A percentile compares a stretch with the other conserved stretches of the same genome.
Evolutionary conservation across 2,888 invertebrate genomes (phyloP).

Genomic region (Erannis defoliaria): DNA sequence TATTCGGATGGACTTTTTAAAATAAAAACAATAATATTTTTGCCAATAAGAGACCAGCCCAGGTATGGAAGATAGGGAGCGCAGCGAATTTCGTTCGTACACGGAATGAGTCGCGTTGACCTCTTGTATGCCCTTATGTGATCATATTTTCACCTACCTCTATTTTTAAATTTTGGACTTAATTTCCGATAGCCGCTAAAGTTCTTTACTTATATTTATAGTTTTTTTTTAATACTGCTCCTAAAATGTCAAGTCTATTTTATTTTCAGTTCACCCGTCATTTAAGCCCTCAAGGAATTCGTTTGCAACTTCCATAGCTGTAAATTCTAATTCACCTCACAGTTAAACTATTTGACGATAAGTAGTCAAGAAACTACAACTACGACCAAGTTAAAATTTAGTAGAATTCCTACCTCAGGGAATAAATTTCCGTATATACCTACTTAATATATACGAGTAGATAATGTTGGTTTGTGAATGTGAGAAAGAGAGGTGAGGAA

Average conservation of each 20-base stretch:
- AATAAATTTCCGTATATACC: not conserved
- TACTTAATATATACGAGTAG: no score
- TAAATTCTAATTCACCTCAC: not conserved
- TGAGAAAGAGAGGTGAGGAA: not conserved
- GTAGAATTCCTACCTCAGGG: not conserved
- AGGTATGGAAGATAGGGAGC: no score
- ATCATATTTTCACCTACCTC: no score
- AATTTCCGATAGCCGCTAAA: not conserved
- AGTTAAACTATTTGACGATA: not conserved
- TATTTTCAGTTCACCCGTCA: slow-evolving; percentile 19
- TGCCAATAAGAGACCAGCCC: no score
- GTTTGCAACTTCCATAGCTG: slow-evolving; percentile 8
- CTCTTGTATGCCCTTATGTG: no score
- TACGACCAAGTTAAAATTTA: not conserved
- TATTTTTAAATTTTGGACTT: no score
- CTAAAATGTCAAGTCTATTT: slow-evolving; percentile 12
- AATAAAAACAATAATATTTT: no score
- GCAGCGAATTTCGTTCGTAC: no score
- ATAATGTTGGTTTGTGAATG: no score
- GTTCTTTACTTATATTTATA: not conserved
- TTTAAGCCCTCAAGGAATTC: slow-evolving; percentile 8
- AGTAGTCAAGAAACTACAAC: not conserved
- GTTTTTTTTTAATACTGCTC: slow-evolving; percentile 1
- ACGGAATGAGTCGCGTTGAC: no score
- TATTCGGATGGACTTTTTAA: no score